These are phyloP conservation scores for Lepidothrix coronata DNA, from an alignment of 2,113 vertebrate genomes.

Conservation along the genomic window DNA sequence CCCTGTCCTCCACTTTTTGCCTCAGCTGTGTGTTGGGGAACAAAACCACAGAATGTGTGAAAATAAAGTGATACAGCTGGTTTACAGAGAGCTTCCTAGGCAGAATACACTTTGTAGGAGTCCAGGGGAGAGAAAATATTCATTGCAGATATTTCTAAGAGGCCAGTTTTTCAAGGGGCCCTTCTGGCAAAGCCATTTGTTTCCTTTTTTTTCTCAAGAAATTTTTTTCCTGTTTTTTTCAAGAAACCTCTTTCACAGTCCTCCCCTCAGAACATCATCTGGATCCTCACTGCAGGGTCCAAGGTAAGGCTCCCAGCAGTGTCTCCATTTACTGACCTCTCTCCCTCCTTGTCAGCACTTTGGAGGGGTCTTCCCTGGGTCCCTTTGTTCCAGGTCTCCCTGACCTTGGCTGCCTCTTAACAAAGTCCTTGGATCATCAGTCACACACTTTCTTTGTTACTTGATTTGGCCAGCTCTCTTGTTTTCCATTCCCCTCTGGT, in stretches of 20 bases:
- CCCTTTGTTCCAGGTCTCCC: constrained; percentile 24
- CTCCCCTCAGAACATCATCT: background rate
- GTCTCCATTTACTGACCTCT: constrained; percentile 43
- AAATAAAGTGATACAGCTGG: background rate
- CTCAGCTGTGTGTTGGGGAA: background rate
- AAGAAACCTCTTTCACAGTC: background rate
- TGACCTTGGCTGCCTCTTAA: constrained; percentile 23
- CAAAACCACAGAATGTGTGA: background rate
- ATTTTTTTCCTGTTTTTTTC: background rate
- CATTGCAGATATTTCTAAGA: background rate
- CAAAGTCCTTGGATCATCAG: constrained; percentile 11
- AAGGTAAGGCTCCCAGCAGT: background rate
- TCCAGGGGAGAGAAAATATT: background rate
- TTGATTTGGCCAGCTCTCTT: constrained; percentile 51
- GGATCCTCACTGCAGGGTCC: background rate
- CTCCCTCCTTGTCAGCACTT: constrained; percentile 23
- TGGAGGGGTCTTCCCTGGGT: constrained; percentile 29
- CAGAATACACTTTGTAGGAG: background rate
- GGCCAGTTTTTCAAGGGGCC: background rate
- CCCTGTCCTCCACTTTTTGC: background rate
- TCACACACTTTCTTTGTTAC: constrained; percentile 48
- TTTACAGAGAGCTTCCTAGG: background rate
- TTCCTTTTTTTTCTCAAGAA: background rate
- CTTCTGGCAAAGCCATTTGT: background rate
- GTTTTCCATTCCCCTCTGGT: constrained; percentile 59